These are phyloP conservation scores for Boloria euphrosyne DNA, from an alignment of 2,888 invertebrate genomes.

Conservation along the genomic window DNA sequence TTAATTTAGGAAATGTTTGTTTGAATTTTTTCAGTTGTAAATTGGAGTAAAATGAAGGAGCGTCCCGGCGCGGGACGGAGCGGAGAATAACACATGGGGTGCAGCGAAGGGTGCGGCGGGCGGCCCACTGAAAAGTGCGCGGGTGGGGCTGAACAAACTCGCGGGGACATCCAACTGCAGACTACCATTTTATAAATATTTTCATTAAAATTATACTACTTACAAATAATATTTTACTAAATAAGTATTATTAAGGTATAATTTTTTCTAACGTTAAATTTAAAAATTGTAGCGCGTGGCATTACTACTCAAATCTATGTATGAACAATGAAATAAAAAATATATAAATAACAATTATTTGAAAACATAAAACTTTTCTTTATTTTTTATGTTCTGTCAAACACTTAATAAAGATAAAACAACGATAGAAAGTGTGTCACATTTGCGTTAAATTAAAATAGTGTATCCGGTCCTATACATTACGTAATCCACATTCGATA, in stretches of 20 bases:
- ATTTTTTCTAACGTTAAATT: too few relatives aligned
- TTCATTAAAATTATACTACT: conserved; percentile 39
- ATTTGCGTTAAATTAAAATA: conserved; percentile 75
- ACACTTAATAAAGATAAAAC: conserved; percentile 70
- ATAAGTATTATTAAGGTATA: not conserved
- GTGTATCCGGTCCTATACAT: conserved; percentile 77
- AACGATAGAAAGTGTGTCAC: conserved; percentile 76
- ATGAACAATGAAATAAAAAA: too few relatives aligned
- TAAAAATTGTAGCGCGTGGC: too few relatives aligned
- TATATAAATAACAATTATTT: too few relatives aligned
- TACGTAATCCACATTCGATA: conserved; percentile 69
- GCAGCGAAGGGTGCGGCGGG: conserved; percentile 77
- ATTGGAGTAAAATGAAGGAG: conserved; percentile 82
- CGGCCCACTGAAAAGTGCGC: conserved; percentile 81
- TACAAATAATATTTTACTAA: not conserved
- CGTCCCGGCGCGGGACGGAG: conserved; percentile 75
- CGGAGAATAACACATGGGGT: conserved; percentile 71
- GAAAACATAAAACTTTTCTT: not conserved
- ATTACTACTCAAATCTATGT: too few relatives aligned
- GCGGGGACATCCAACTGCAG: conserved; percentile 72
- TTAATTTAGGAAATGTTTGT: conserved; percentile 74
- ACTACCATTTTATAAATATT: conserved; percentile 50
- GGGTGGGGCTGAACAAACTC: conserved; percentile 83
- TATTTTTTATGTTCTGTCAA: conserved; percentile 35
- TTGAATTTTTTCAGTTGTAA: conserved; percentile 80